Evolutionary conservation across 2,113 vertebrate species (phyloP).

Genomic region (Ctenomys sociabilis): DNA sequence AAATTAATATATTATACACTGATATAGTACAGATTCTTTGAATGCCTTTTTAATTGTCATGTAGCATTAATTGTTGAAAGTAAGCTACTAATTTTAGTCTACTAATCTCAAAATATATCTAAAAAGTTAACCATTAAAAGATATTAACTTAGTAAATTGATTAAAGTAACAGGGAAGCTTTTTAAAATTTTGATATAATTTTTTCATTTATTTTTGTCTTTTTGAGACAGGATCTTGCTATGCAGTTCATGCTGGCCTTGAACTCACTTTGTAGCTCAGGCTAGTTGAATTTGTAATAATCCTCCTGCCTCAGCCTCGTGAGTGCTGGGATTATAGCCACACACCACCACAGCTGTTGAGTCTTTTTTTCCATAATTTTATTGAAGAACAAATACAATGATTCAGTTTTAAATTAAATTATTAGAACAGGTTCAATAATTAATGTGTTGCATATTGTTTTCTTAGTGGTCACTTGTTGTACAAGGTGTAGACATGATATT

Average conservation of each 20-base stretch:
- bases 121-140: conserved; percentile 46
- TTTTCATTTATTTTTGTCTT: neutral
- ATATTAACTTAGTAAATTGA: conserved; percentile 36
- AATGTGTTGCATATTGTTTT: too few species aligned
- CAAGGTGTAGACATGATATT: too few species aligned
- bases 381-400: too few species aligned
- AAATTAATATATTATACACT: conserved; percentile 66
- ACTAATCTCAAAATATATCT: conserved; percentile 30
- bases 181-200: neutral
- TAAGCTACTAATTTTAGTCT: conserved; percentile 48
- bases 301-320: neutral
- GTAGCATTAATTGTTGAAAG: conserved; percentile 57
- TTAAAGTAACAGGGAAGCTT: conserved; percentile 19
- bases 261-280: neutral
- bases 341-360: too few species aligned
- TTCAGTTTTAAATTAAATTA: too few species aligned
- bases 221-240: neutral
- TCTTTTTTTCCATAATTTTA: too few species aligned
- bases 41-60: conserved; percentile 43
- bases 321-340: neutral
- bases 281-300: neutral
- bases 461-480: too few species aligned
- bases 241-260: neutral
- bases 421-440: too few species aligned
- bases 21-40: conserved; percentile 45